These are phyloP conservation scores for Rhopalosiphum nymphaeae DNA, from an alignment of 2,888 invertebrate genomes.

Conservation along the genomic window DNA sequence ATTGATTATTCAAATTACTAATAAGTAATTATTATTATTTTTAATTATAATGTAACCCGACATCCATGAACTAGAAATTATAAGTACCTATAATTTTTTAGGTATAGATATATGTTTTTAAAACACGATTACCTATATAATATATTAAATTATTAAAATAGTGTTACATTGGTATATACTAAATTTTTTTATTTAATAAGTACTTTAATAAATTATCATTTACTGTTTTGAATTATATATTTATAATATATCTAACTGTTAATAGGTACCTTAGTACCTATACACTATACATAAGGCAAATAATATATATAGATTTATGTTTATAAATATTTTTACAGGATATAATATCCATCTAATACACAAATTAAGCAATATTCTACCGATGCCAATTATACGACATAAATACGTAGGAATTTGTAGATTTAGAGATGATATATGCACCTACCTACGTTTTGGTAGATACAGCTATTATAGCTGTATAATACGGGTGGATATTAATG, in stretches of 20 bases:
- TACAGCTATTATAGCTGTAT: no score
- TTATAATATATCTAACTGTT: background rate
- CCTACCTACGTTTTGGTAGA: background rate
- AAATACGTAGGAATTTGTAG: background rate
- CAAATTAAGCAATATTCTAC: background rate
- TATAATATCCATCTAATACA: background rate
- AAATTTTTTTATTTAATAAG: background rate
- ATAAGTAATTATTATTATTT: background rate
- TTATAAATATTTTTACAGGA: background rate
- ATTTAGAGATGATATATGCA: background rate
- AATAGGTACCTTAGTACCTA: background rate
- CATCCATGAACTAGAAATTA: background rate
- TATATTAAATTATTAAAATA: background rate
- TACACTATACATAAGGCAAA: background rate
- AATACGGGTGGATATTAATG: background rate
- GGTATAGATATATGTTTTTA: background rate
- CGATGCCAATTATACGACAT: background rate
- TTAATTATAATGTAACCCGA: background rate
- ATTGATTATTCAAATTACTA: background rate
- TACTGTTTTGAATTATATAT: background rate
- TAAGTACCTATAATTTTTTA: no score
- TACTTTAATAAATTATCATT: background rate
- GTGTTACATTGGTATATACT: background rate
- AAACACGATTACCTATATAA: background rate
- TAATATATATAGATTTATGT: background rate